Evolutionary conservation across 92 coral and sea anemone species (phyloP), one percentile per base, ranked within the genome.

Genomic region (Muricea muricata): DNA sequence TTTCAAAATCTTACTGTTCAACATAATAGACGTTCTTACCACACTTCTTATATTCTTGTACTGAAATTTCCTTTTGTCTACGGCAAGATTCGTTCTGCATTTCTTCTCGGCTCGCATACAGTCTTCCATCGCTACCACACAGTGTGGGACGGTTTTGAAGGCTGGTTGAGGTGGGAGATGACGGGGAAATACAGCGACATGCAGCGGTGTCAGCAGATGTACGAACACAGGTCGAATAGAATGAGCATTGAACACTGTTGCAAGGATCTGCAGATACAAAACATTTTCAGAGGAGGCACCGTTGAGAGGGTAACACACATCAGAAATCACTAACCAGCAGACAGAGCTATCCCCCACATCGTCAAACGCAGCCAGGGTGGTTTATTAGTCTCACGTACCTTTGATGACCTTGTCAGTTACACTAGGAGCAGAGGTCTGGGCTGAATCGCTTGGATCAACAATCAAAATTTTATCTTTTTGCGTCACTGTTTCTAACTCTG

Each of bases 91-190:
- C 90, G 41, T 87, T 80, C 45, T 84, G 85, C 87, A 95, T 87
- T 40, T 91, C 87, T 34, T 97, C 92, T 42, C 79, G 57, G 78
- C 80, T 95, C 78, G 90, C 89, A 75, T 95, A 93, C 31, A 92
- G 89, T 60, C 52, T 84, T 28, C 85, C 91, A 61, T 93, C 91
- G 56, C 89, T 89, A 37, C 96, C 98, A 75, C 98, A 95, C 50
- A 93, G 91, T 14, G 93, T 93, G 18, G 54, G 73, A 70, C 86
- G 63, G 56, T 73, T 76, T 65, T 85, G 30, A 29, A 87, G 87
- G 42, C 94, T 91, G 23, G 92, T 72, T 50, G 67, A 3, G 60
- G 8, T 52, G 60, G 86, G 87, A 35, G 96, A 90, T 32, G 92
- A 80, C 50, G 67, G 71, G 21, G 86, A 60, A 29, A 90, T 86